These are phyloP conservation scores for Tribolium madens DNA, from an alignment of 1,140 invertebrate genomes.

Conservation along the genomic window DNA sequence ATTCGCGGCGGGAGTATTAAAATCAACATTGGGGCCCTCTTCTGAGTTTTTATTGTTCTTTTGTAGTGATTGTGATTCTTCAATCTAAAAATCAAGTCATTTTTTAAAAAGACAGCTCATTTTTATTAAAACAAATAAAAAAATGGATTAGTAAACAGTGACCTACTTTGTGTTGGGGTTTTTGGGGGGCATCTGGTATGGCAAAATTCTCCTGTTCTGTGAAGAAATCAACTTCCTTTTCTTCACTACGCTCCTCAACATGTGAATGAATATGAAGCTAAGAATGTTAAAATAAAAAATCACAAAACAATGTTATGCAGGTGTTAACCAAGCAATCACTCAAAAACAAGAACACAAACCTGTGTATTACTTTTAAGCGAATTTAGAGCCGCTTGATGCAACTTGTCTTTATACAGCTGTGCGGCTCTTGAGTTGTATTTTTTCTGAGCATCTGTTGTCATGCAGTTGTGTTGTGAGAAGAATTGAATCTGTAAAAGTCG, in stretches of 20 bases:
- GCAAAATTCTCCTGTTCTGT: constrained; percentile 74
- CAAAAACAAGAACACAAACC: constrained; percentile 69
- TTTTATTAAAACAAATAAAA: neutral
- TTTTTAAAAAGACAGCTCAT: too few relatives aligned
- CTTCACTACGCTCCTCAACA: constrained; percentile 67
- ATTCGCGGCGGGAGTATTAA: constrained; percentile 58
- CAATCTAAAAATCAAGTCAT: constrained; percentile 27
- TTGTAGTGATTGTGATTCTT: constrained; percentile 33
- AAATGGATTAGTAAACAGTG: neutral
- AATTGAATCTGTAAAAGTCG: constrained; percentile 81
- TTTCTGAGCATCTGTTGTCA: constrained; percentile 92
- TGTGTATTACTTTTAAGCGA: constrained; percentile 92
- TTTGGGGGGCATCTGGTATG: neutral
- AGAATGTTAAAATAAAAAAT: constrained; percentile 51
- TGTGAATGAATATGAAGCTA: constrained; percentile 74
- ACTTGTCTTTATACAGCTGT: constrained; percentile 90
- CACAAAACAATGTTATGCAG: constrained; percentile 8
- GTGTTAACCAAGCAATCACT: constrained; percentile 33
- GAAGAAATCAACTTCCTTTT: constrained; percentile 87
- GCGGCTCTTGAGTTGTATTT: constrained; percentile 98
- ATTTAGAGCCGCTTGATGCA: constrained; percentile 81
- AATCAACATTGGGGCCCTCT: constrained; percentile 66
- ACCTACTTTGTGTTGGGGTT: constrained; percentile 26
- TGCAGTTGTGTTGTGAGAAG: constrained; percentile 94
- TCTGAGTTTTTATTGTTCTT: constrained; percentile 22